phyloP scores from a whole-genome alignment of 2,113 vertebrate genomes.

The Paradisaea rubra region DNA sequence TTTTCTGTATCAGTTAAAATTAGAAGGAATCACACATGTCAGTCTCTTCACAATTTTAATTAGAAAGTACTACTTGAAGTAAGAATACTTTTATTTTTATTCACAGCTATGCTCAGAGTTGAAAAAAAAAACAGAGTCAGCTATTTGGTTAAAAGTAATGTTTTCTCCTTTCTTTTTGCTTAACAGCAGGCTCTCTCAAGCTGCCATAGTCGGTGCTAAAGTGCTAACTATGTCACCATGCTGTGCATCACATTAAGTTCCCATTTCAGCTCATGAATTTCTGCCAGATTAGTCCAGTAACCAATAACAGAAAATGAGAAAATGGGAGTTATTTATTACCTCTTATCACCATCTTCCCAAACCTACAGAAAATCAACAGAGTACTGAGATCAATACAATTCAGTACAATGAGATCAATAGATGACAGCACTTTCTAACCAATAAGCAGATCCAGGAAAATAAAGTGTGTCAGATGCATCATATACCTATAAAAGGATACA shows the following conservation, averaged over 20 bases:
- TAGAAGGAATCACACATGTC: not conserved
- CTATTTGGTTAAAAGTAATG: constrained; percentile 19
- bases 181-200: constrained; percentile 49
- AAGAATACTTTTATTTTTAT: not conserved
- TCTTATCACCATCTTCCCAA: not conserved
- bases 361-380: not conserved
- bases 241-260: constrained; percentile 32
- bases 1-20: not conserved
- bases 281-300: constrained; percentile 20
- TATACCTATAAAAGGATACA: not conserved
- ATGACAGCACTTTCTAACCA: not conserved
- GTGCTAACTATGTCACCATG: constrained; percentile 48
- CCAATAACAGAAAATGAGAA: constrained; percentile 10
- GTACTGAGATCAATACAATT: not conserved
- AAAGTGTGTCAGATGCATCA: not conserved
- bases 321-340: not conserved
- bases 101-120: not conserved
- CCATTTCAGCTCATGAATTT: constrained; percentile 34
- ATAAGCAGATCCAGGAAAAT: not conserved
- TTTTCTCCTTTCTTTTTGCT: constrained; percentile 13
- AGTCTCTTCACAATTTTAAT: not conserved
- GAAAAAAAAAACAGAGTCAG: not conserved
- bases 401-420: not conserved
- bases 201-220: constrained; percentile 31
- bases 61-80: not conserved